Evolutionary conservation across 2,113 vertebrate species (phyloP), one percentile per base, ranked within the genome.

Genomic region (Tragulus kanchil): DNA sequence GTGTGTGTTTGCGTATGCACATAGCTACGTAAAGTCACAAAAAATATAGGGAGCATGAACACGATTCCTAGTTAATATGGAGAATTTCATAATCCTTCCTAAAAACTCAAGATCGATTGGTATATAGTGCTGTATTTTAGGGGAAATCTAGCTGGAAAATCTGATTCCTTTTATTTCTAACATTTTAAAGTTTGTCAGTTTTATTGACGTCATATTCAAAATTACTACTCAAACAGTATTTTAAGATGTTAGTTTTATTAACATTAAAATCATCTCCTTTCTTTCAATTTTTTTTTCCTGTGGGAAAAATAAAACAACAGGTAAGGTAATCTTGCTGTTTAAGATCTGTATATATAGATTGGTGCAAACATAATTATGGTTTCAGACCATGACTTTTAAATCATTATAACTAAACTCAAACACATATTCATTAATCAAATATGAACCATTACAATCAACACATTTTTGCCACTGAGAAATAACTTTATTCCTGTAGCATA

Each of bases 171-270:
- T 88, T 52, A 48, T 36, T 48, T 84, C 23, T 59, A 48, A 85
- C 25, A 97, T 88, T 90, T 96, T 85, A 79, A 13, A 82, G 31
- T 64, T 58, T 89, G 81, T 94, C 50, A 58, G 8, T 59, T 87
- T 89, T 65, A 85, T 56, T 64, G 26, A 64, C 28, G 13, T 62
- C 58, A 83, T 75, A 3, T 23, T 96, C 45, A 78, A 59, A 26
- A 73, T 73, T 73, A 56, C 14, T 86, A 6, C 13, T 61, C 52
- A 3, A 92, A 67, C 7, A 93, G 45, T 84, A 50, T 50, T 82
- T 95, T 13, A 65, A 61, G 2, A 73, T 83, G 10, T 23, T 85
- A 81, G 8, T 23, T 95, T 73, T 64, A 85, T 42, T 75, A 28
- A 58, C 78, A 62, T 96, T 69, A 69, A 96, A 90, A 71, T 42